Base-by-base conservation (phyloP, 2,113 vertebrate genomes). In the Xyrauchen texanus region DNA sequence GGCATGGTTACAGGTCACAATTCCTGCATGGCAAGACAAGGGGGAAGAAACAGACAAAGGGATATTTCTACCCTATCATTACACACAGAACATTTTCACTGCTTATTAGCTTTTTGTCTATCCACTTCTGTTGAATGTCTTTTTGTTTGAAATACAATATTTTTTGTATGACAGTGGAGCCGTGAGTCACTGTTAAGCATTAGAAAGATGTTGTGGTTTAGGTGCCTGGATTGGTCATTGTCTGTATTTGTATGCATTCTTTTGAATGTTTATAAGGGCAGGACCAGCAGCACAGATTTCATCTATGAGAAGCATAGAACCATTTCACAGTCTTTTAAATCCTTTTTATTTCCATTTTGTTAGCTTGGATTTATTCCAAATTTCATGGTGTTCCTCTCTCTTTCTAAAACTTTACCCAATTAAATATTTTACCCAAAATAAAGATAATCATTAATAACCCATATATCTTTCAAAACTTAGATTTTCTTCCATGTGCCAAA, bases 1-100 rank as follows among this genome's bases (percentile, higher is more conserved):
- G 93, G 89, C 91, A 93, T 94, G 91, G 92, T 87, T 91, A 93
- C 93, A 89, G 86, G 84, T 91, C 90, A 89, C 90, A 83, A 83
- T 84, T 81, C 79, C 85, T 21, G n/a, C 52, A 80, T 80, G 60
- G 85, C 82, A 88, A 86, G 68, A 47, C 66, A 57, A 82, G 82
- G 76, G 79, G 6, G 63, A 57, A 77, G 74, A 75, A 58, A 65
- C 80, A 76, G 79, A 85, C 81, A 78, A 83, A 83, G 77, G 55
- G 55, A 61, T 51, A 58, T 68, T 68, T 66, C 46, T 58, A 52
- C 49, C 13, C 15, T 46, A 73, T 57, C 44, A 69, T 52, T 46
- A 63, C 10, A 57, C 55, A 58, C 6, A 58, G 12, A 11, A n/a
- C 15, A n/a, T 15, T n/a, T 58, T 10, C 5, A 11, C 46, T 15